Evolutionary conservation across 92 coral and sea anemone species (phyloP), one percentile per base, ranked within the genome.

Genomic region (Parazoanthus atlanticus): DNA sequence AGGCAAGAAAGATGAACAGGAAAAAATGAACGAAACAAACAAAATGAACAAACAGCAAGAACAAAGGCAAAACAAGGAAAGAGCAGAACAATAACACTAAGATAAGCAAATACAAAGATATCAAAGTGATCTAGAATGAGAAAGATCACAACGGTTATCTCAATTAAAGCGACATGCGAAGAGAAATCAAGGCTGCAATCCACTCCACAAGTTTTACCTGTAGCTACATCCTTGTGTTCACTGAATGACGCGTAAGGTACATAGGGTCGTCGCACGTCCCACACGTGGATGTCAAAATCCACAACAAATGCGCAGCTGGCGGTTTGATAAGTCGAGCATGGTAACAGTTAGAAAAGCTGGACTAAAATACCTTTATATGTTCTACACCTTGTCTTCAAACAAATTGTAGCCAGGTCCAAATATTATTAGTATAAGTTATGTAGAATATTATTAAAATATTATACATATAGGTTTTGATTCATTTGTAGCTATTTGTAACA

Each of bases 241-340:
- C 94, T 89, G 88, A 97, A 97, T 26, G 98, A 92, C 31, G 98
- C 99, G 72, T 95, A 93, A 0, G 99, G 99, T 28, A 97, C 91
- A 74, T 97, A 97, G 26, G 99, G 99, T 78, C 99, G 92, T 88
- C 99, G 93, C 86, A 97, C 93, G 86, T 97, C 99, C 99, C 99
- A 97, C 21, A 97, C 96, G 71, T 96, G 98, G 47, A 97, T 96
- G 73, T 93, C 94, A 76, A 91, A 94, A 85, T 97, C 99, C 33
- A 97, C 98, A 28, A 97, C 92, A 46, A 97, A 94, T 25, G 99
- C 90, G 76, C 96, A 94, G 46, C 99, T 97, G 90, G 49, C 79
- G 58, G 46, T 10, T 32, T 56, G 64, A 38, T 64, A 75, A 12
- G 69, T 61, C 28, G 26, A 61, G 69, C 69, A 61, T 61, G 28